Percentiles rank a stretch among this genome's conserved stretches.
These are phyloP conservation scores for Pantherophis vulpinus DNA, from an alignment of 2,797 vertebrate species.

Conservation along the genomic window DNA sequence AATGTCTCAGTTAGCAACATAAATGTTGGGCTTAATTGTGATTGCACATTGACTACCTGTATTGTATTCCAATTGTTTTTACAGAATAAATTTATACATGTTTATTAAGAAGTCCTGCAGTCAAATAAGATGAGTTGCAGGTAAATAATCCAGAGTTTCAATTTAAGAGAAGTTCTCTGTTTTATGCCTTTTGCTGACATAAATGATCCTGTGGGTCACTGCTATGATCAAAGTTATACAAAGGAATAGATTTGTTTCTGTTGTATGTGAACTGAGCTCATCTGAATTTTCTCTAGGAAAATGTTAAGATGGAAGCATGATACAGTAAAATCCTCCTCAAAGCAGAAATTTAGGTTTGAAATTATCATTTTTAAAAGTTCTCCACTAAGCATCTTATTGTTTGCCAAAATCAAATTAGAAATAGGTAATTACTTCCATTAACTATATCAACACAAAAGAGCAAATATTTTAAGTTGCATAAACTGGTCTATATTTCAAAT, in stretches of 20 bases:
- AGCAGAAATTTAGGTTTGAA: background rate
- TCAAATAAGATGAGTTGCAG: background rate
- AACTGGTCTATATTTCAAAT: background rate
- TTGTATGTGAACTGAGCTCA: background rate
- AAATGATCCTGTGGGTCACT: background rate
- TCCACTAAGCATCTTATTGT: background rate
- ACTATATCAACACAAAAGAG: background rate
- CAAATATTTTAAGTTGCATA: background rate
- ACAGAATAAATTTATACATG: background rate
- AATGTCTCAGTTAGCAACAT: background rate
- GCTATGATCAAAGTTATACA: background rate
- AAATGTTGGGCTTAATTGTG: background rate
- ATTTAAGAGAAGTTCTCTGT: background rate
- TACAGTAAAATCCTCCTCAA: background rate
- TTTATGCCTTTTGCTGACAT: conserved; percentile 2
- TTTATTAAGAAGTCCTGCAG: background rate
- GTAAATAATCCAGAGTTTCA: background rate
- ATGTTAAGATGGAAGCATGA: background rate
- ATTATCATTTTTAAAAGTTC: background rate
- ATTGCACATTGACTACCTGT: background rate
- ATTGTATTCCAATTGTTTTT: conserved; percentile 27
- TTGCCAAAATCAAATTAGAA: background rate
- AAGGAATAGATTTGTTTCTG: background rate
- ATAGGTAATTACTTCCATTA: background rate
- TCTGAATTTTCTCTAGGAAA: background rate